phyloP scores from a whole-genome alignment of 2,113 vertebrate species.

The Melanocharis versteri region DNA sequence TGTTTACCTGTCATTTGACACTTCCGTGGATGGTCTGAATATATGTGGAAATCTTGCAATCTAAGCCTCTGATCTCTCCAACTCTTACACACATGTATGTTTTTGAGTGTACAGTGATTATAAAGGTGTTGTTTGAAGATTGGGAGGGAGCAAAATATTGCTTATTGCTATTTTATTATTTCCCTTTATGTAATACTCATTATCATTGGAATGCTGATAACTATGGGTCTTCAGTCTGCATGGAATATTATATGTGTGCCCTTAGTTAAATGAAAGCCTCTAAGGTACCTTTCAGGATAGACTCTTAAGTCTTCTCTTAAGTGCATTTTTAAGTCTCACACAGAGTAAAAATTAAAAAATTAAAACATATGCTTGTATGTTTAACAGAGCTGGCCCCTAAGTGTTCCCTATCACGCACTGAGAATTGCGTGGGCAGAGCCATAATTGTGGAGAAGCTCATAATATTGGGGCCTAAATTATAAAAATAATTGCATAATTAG shows the following conservation, averaged over 20 bases:
- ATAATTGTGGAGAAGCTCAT: conserved; percentile 58
- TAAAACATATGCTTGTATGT: background rate
- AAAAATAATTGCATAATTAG: conserved; percentile 66
- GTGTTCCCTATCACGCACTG: conserved; percentile 28
- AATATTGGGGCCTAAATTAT: conserved; percentile 60
- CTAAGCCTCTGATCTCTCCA: background rate
- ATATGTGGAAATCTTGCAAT: background rate
- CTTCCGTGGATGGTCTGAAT: background rate
- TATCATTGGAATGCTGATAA: background rate
- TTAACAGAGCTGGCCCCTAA: conserved; percentile 14
- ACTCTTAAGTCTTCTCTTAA: background rate
- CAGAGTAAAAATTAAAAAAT: background rate
- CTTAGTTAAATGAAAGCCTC: background rate
- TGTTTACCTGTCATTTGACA: background rate
- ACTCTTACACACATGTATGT: background rate
- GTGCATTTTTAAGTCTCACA: background rate
- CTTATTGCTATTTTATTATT: background rate
- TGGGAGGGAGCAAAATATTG: background rate
- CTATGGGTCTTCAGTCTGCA: background rate
- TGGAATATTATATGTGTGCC: background rate
- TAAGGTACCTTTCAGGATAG: background rate
- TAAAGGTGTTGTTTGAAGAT: background rate
- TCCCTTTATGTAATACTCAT: background rate
- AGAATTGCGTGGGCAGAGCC: conserved; percentile 56
- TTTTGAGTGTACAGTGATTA: background rate